A percentile compares a stretch with the other conserved stretches of the same genome.
These are phyloP conservation scores for roundworm (Caenorhabditis elegans) DNA, from an alignment of 1,140 invertebrate genomes.

Conservation along the genomic window WBcel235 BX284606.5:10410501-10411000, in stretches of 20 bases:
- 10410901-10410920: not conserved
- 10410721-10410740: not conserved
- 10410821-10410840: slow-evolving; percentile 20
- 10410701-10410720: not conserved
- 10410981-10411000: not conserved
- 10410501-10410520: not conserved
- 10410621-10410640: not conserved
- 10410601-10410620: not conserved
- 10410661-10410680: slow-evolving; percentile 9
- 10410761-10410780: not conserved
- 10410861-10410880: slow-evolving; percentile 23
- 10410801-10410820: not conserved
- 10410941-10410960: not conserved
- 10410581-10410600: not conserved
- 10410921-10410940: not conserved
- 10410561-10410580: not conserved
- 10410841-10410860: not conserved
- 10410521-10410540: not conserved
- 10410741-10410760: slow-evolving; percentile 24
- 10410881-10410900: slow-evolving; percentile 2
- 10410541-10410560: not conserved
- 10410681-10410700: slow-evolving; percentile 26
- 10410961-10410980: slow-evolving; percentile 23
- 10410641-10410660: slow-evolving; percentile 21
- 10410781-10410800: not conserved